Percentiles rank a stretch among this genome's conserved stretches.
Evolutionary conservation across 2,113 vertebrate species (phyloP).

Genomic region (Aleadryas rufinucha): DNA sequence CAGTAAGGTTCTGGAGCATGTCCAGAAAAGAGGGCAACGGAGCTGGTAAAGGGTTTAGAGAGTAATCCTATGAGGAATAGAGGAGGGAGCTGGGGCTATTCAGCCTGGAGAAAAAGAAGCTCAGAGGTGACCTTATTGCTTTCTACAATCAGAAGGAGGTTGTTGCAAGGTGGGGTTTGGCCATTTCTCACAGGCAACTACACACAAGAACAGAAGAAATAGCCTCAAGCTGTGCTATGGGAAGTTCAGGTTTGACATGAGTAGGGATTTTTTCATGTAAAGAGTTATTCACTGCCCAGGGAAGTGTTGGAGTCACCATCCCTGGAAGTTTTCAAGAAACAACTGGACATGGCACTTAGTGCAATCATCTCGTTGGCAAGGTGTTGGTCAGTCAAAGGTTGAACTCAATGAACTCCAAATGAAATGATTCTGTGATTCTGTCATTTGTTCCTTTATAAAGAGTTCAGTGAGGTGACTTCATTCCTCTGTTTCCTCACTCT

Average conservation of each 20-base stretch:
- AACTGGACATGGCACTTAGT: background rate
- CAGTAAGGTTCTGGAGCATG: background rate
- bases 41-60: background rate
- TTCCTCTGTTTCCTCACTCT: background rate
- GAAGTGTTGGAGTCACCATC: background rate
- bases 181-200: background rate
- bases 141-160: background rate
- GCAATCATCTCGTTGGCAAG: background rate
- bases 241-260: background rate
- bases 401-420: background rate
- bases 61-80: no score
- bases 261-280: background rate
- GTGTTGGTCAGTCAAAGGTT: background rate
- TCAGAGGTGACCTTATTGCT: background rate
- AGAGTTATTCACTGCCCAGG: background rate
- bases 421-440: background rate
- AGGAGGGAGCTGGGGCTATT: background rate
- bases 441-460: background rate
- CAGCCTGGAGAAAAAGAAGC: background rate
- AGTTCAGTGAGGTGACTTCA: background rate
- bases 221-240: fast-evolving
- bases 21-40: background rate
- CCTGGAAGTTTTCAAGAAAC: background rate
- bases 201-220: background rate
- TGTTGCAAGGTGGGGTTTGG: background rate